phyloP scores from a whole-genome alignment of 2,797 vertebrate species.

The Ceyx erithaca region DNA sequence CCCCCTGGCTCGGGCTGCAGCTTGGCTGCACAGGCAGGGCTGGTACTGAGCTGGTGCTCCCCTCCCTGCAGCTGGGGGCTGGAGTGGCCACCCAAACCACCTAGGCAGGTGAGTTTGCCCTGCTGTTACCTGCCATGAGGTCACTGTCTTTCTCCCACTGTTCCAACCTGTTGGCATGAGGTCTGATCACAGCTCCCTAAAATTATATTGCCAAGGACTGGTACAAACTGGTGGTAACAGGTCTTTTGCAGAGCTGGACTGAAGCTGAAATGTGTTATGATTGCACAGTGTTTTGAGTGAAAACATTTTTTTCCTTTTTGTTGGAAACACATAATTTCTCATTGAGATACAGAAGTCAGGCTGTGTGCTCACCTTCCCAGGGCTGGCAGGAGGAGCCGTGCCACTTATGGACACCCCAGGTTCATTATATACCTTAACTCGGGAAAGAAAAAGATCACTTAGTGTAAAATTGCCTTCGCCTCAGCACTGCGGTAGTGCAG shows the following conservation, averaged over 20 bases:
- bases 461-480: not conserved
- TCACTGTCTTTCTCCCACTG: not conserved
- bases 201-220: not conserved
- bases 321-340: not conserved
- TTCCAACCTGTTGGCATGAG: not conserved
- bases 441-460: not conserved
- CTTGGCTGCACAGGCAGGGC: not conserved
- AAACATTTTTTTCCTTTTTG: not conserved
- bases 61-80: not conserved
- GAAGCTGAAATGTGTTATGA: not conserved
- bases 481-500: not conserved
- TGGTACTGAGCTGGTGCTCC: not conserved
- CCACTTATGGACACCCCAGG: rapidly evolving
- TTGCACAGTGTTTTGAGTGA: not conserved
- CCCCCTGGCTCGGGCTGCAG: rapidly evolving
- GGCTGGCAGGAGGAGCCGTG: not conserved
- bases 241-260: not conserved
- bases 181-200: rapidly evolving
- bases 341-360: not conserved
- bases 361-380: not conserved
- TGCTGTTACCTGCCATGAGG: not conserved
- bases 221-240: rapidly evolving
- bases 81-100: not conserved
- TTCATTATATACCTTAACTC: rapidly evolving
- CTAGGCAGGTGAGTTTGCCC: not conserved